Conservation (phyloP, 1,140 invertebrate species). For the Drosophila teissieri region DNA sequence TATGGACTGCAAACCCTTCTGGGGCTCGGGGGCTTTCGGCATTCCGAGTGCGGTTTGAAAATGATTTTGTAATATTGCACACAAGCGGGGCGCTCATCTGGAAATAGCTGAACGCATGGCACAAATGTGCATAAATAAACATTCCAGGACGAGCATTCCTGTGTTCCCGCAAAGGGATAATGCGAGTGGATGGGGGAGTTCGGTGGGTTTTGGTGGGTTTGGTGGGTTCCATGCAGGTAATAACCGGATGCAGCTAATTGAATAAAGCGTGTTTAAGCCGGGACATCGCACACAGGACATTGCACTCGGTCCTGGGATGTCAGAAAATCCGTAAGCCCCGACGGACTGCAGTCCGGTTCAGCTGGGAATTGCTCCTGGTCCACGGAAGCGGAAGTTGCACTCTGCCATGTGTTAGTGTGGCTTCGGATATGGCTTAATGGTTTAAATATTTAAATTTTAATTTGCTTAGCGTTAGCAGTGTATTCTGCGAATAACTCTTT, state of each 20-base stretch:
- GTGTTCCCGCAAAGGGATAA: conserved; percentile 53
- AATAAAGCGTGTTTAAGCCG: conserved; percentile 75
- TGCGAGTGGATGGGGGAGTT: neutral
- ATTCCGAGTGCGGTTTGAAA: conserved; percentile 64
- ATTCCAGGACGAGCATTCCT: conserved; percentile 51
- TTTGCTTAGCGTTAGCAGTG: conserved; percentile 16
- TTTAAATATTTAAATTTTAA: conserved; percentile 76
- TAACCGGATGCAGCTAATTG: conserved; percentile 82
- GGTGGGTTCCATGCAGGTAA: conserved; percentile 61
- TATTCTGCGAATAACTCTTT: no score
- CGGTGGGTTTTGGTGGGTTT: neutral
- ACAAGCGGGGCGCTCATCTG: conserved; percentile 73
- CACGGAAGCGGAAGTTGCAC: conserved; percentile 52
- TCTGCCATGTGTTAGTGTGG: conserved; percentile 25
- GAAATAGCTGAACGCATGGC: conserved; percentile 68
- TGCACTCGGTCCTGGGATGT: conserved; percentile 13
- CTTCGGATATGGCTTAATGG: conserved; percentile 70
- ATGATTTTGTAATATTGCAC: conserved; percentile 79
- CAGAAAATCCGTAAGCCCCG: conserved; percentile 14
- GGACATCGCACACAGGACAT: conserved; percentile 54
- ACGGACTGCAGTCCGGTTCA: conserved; percentile 28
- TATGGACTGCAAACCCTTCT: conserved; percentile 18
- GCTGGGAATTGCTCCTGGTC: conserved; percentile 25
- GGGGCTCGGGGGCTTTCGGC: conserved; percentile 1
- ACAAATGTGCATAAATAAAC: conserved; percentile 65